Conservation (phyloP, 2,113 vertebrate species). For the Aleadryas rufinucha region DNA sequence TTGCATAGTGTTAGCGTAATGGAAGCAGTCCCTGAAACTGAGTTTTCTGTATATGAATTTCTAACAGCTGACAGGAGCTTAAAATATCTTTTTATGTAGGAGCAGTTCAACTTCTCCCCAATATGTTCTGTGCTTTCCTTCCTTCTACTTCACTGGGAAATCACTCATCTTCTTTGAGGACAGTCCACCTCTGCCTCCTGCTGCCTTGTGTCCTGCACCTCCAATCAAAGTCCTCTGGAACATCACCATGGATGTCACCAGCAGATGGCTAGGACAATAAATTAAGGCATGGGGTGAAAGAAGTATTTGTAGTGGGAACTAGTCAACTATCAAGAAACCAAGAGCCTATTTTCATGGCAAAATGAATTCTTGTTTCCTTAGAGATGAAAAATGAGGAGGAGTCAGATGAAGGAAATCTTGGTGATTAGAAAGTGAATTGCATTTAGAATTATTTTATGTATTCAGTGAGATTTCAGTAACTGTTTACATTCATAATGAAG, state of each 20-base stretch:
- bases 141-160: not conserved
- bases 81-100: conserved; percentile 62
- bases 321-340: not conserved
- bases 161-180: conserved; percentile 16
- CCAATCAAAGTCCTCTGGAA: not conserved
- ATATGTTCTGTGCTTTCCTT: conserved; percentile 37
- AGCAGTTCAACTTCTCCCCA: conserved; percentile 51
- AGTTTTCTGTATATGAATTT: conserved; percentile 29
- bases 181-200: conserved; percentile 34
- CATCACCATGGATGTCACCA: not conserved
- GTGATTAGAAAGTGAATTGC: conserved; percentile 19
- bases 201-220: not conserved
- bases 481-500: not conserved
- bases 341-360: conserved; percentile 37
- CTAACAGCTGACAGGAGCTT: conserved; percentile 39
- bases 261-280: not conserved
- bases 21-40: not conserved
- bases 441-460: not conserved
- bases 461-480: not conserved
- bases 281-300: conserved; percentile 1
- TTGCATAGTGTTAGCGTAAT: not conserved
- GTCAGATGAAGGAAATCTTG: conserved; percentile 24
- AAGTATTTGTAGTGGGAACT: not conserved
- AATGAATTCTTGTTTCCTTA: conserved; percentile 37
- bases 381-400: conserved; percentile 45